Conservation (phyloP, 2,113 vertebrate genomes). For the Dicerorhinus sumatrensis region DNA sequence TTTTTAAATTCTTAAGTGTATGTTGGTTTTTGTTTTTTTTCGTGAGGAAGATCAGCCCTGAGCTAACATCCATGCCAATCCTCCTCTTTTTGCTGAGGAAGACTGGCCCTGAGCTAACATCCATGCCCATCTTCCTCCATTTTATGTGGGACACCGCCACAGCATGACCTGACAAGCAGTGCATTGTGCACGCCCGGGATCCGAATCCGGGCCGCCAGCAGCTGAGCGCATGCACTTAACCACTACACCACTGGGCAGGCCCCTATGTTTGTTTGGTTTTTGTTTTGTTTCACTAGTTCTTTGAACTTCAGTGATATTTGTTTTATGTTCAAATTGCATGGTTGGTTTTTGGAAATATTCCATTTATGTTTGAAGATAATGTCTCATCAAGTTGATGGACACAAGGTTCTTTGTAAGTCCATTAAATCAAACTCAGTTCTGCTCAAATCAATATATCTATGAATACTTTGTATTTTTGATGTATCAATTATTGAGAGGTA, state of each 20-base stretch:
- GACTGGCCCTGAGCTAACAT: too few species aligned
- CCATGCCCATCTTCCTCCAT: too few species aligned
- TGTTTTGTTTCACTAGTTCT: not conserved
- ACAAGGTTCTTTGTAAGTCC: not conserved
- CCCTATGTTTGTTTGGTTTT: not conserved
- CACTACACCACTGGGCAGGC: too few species aligned
- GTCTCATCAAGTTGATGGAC: not conserved
- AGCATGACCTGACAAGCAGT: too few species aligned
- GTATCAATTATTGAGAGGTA: not conserved
- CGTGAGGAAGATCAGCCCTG: too few species aligned
- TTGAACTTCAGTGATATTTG: constrained; percentile 2
- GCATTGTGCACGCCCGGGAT: too few species aligned
- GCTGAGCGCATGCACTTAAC: too few species aligned
- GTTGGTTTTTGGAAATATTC: not conserved
- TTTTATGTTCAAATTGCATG: not conserved
- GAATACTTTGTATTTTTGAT: not conserved
- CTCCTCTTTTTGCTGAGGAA: too few species aligned
- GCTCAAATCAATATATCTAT: not conserved
- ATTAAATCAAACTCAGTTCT: not conserved
- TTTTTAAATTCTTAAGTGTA: not conserved
- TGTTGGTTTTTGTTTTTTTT: not conserved
- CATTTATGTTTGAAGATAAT: not conserved
- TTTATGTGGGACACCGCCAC: too few species aligned
- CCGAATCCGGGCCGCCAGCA: too few species aligned
- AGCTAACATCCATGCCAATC: too few species aligned